A percentile compares a stretch with the other conserved stretches of the same genome.
Conservation (phyloP, 53 echinoderm and acorn worm species). For the Henricia sp. region DNA sequence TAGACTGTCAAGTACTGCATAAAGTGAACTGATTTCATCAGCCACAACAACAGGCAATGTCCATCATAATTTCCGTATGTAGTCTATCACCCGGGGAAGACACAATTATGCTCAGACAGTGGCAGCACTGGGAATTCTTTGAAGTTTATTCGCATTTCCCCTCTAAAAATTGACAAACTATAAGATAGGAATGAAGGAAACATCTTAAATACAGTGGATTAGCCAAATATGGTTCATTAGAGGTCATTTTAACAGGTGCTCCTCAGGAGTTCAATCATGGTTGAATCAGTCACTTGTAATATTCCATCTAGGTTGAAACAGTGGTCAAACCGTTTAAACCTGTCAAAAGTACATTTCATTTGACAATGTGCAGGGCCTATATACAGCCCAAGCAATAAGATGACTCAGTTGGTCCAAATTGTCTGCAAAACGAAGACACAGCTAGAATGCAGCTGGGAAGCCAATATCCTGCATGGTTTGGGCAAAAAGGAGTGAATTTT, state of each 20-base stretch:
- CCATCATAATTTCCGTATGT: too few relatives aligned
- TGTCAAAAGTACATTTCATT: background rate
- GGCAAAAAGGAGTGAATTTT: too few relatives aligned
- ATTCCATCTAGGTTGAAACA: constrained; percentile 4
- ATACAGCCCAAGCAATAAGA: too few relatives aligned
- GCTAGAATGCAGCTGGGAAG: too few relatives aligned
- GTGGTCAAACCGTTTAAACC: background rate
- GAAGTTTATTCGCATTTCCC: background rate
- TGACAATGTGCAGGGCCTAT: background rate
- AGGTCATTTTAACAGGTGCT: background rate
- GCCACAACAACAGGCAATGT: too few relatives aligned
- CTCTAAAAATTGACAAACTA: constrained; percentile 29
- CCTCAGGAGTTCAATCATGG: background rate
- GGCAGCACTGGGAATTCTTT: background rate
- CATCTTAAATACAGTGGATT: constrained; percentile 24
- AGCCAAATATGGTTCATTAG: background rate
- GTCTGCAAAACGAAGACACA: too few relatives aligned
- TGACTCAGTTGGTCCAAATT: too few relatives aligned
- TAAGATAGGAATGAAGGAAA: constrained; percentile 37
- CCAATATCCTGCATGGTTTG: too few relatives aligned
- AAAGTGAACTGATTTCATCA: too few relatives aligned
- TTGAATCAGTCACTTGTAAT: constrained; percentile 2
- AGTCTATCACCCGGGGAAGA: too few relatives aligned
- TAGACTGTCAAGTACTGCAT: too few relatives aligned
- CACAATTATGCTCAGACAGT: too few relatives aligned